Conservation (phyloP, 1,140 invertebrate genomes). For the Cyclina sinensis region DNA sequence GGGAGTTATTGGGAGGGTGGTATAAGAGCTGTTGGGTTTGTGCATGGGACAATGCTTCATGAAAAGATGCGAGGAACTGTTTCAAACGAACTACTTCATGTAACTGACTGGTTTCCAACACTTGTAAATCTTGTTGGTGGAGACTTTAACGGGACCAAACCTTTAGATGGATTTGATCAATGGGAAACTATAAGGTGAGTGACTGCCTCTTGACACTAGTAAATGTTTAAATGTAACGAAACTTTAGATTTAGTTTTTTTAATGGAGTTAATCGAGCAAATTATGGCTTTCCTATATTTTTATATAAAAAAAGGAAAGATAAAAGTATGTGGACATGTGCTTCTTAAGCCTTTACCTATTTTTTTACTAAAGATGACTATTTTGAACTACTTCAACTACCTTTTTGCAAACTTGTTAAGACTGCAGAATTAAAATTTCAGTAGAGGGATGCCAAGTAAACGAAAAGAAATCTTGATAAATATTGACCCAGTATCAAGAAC, state of each 20-base stretch:
- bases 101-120: slow-evolving; percentile 86
- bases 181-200: slow-evolving; percentile 80
- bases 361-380: no score
- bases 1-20: slow-evolving; percentile 88
- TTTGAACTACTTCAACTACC: no score
- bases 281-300: no score
- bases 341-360: no score
- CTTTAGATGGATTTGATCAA: slow-evolving; percentile 81
- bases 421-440: no score
- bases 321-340: no score
- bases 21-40: slow-evolving; percentile 84
- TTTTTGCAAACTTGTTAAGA: no score
- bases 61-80: slow-evolving; percentile 63
- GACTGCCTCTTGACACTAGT: background rate
- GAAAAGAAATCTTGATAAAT: background rate
- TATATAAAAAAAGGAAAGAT: no score
- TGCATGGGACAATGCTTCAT: slow-evolving; percentile 80
- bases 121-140: slow-evolving; percentile 79
- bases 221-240: no score
- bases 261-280: no score
- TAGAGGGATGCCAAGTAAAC: slow-evolving; percentile 45
- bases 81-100: slow-evolving; percentile 80
- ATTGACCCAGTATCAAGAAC: background rate
- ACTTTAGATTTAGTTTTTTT: no score
- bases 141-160: slow-evolving; percentile 73